phyloP scores from a whole-genome alignment of 2,797 vertebrate genomes.

The Ctenopoma multispine region DNA sequence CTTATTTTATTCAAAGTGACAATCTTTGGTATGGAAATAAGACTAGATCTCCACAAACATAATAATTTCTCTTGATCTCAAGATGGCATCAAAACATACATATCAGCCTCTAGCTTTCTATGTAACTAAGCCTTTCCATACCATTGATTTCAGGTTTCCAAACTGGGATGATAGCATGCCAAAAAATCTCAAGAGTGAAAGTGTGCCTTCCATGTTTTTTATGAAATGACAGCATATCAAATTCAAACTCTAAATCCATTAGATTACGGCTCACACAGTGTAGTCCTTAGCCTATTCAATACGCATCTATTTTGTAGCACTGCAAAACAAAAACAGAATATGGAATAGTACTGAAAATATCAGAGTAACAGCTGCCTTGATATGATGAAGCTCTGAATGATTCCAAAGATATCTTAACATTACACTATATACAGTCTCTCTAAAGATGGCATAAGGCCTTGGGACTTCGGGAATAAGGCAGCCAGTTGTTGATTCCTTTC shows the following conservation, averaged over 20 bases:
- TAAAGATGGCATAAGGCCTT: conserved; percentile 83
- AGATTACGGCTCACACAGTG: conserved; percentile 71
- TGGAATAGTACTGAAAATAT: conserved; percentile 77
- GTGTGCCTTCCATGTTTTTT: conserved; percentile 66
- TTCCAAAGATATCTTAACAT: conserved; percentile 74
- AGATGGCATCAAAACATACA: conserved; percentile 68
- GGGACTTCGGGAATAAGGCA: conserved; percentile 86
- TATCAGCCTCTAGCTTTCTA: conserved; percentile 57
- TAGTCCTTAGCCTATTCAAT: conserved; percentile 73
- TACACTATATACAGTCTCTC: conserved; percentile 81
- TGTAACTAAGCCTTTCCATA: conserved; percentile 78
- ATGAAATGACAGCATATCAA: conserved; percentile 67
- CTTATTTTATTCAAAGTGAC: conserved; percentile 75
- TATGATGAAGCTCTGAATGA: conserved; percentile 81
- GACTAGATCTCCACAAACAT: conserved; percentile 75
- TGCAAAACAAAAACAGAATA: conserved; percentile 69
- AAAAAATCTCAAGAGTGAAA: conserved; percentile 60
- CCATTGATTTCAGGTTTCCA: conserved; percentile 65
- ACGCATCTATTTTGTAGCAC: conserved; percentile 70
- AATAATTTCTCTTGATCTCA: conserved; percentile 65
- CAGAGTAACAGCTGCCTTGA: conserved; percentile 83
- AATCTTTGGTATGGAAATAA: conserved; percentile 87
- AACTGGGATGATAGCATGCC: conserved; percentile 68
- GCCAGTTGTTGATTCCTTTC: conserved; percentile 82
- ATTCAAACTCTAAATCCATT: conserved; percentile 69